phyloP scores from a whole-genome alignment of 2,888 invertebrate species.

The Choristoneura rosaceana region DNA sequence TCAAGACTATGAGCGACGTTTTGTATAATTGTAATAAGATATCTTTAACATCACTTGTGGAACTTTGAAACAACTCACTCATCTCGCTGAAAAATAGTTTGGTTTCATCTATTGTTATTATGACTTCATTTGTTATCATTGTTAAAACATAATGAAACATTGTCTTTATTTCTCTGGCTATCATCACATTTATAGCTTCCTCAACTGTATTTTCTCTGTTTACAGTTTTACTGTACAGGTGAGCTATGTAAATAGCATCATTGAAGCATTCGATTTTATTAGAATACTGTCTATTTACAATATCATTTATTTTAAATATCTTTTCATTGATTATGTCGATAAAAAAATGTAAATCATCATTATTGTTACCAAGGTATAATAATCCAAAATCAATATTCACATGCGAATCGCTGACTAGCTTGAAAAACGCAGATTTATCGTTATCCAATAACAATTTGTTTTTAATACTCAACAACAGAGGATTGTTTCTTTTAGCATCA shows the following conservation, averaged over 20 bases:
- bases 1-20: constrained; percentile 57
- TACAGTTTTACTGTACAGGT: constrained; percentile 56
- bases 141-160: constrained; percentile 59
- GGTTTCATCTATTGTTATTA: constrained; percentile 56
- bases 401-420: constrained; percentile 52
- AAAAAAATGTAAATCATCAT: constrained; percentile 53
- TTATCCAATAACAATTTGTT: constrained; percentile 48
- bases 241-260: constrained; percentile 60
- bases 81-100: constrained; percentile 54
- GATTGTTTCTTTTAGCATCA: constrained; percentile 47
- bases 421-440: constrained; percentile 53
- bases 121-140: constrained; percentile 58
- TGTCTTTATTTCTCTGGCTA: constrained; percentile 54
- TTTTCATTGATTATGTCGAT: constrained; percentile 57
- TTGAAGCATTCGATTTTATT: constrained; percentile 62
- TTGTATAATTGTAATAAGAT: constrained; percentile 61
- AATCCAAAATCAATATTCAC: constrained; percentile 61
- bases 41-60: constrained; percentile 50
- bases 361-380: constrained; percentile 58
- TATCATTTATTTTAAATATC: constrained; percentile 56
- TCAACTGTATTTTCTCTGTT: constrained; percentile 39
- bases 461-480: constrained; percentile 50
- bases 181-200: constrained; percentile 47
- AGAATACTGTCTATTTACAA: constrained; percentile 65
- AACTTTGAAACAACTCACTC: constrained; percentile 44